Base-by-base conservation (phyloP, 2,797 vertebrate genomes). In the Scolopax bukidnonensis region DNA sequence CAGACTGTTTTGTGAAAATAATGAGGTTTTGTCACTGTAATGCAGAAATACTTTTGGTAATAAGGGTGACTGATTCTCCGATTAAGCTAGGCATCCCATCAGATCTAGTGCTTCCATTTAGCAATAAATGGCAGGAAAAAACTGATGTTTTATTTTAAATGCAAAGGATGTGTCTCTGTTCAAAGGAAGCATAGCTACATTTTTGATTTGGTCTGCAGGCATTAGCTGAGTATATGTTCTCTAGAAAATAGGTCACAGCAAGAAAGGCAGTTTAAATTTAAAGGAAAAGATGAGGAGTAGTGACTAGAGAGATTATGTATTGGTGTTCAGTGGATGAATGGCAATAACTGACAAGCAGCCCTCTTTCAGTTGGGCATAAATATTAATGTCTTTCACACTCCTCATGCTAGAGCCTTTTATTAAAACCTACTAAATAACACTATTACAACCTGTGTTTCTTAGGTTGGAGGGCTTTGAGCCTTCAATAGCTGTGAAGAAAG, bases 231-330 rank as follows among this genome's bases (percentile, higher is more conserved):
- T 82, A 32, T 76, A 40, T 60, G 45, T 48, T 87, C 84, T 56
- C 32, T 67, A 81, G 81, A 95, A 97, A 96, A 87, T 91, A 87
- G 96, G 96, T 96, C 96, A 95, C 65, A 78, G 75, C 54, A 67
- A 95, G 87, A 87, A 79, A 88, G 53, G 68, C 73, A 73, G 78
- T 32, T 41, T 40, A 80, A 82, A 83, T 69, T 73, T 78, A 70
- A 95, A 92, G 38, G 11, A 28, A 84, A 84, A 90, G 70, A 92
- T 56, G 77, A 96, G 65, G 11, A 2, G 24, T 38, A 59, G 51
- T 88, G 85, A 93, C 83, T 93, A 16, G 45, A 83, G 85, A 87
- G 63, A 89, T 87, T 38, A 82, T 74, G 38, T 56, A 41, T 48
- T 61, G 85, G 85, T 79, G 74, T 60, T 95, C 43, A 36, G 63